A percentile compares a stretch with the other conserved stretches of the same genome.
phyloP scores from a whole-genome alignment of 2,113 vertebrate species.

The Myiozetetes cayanensis region DNA sequence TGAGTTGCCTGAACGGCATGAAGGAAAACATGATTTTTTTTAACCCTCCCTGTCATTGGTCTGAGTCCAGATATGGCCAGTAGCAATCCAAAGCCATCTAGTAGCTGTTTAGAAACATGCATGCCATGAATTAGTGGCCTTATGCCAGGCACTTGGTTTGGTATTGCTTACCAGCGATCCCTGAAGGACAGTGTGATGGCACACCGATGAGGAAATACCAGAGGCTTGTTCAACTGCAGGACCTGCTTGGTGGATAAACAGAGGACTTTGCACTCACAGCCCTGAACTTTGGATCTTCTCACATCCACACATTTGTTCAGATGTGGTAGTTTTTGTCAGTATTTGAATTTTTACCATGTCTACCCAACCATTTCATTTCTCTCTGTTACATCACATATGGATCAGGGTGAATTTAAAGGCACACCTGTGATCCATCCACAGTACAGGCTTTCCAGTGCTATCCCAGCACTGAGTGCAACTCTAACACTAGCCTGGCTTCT shows the following conservation, averaged over 20 bases:
- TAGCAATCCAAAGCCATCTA: neutral
- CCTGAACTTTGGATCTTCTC: neutral
- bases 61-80: neutral
- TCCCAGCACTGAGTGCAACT: neutral
- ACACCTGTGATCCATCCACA: neutral
- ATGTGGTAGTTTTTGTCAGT: neutral
- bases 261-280: neutral
- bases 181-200: neutral
- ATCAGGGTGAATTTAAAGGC: neutral
- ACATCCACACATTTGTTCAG: neutral
- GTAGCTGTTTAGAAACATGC: neutral
- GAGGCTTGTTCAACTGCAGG: neutral
- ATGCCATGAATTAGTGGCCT: neutral
- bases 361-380: neutral
- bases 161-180: neutral
- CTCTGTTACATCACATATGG: neutral
- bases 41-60: neutral
- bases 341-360: neutral
- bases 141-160: neutral
- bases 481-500: neutral
- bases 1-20: neutral
- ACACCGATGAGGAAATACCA: accelerated
- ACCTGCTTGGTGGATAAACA: neutral
- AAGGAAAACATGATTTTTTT: neutral
- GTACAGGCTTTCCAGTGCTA: neutral